Evolutionary conservation across 2,113 vertebrate genomes (phyloP), one percentile per base, ranked within the genome.

Genomic region (Paraplagusia blochii): DNA sequence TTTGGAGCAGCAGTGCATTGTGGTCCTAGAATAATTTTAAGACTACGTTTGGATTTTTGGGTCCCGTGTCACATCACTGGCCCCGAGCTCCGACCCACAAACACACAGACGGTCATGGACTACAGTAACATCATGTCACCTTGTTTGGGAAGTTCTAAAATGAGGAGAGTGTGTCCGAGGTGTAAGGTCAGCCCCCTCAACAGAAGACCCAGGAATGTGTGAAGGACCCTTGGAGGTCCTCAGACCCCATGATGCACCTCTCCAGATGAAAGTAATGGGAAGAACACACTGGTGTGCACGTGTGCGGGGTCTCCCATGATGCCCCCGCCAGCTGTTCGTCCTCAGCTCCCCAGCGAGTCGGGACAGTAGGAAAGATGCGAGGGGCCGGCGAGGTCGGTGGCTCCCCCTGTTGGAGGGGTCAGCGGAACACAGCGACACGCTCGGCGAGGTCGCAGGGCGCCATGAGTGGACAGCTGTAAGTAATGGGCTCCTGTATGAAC

Each of bases 261-360:
- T 33, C 15, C 29, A 50, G 14, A 10, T 40, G 5, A 40, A 11
- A 40, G 13, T 13, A 40, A 1, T 4, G 38, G 13, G 38, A 13
- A 40, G 11, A 40, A 4, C 13, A 29, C 22, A 12, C 36, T 39
- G 43, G 36, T 49, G 18, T 53, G 18, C 50, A 46, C 10, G 44
- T 19, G 46, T 14, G 22, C 33, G 43, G 60, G 69, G 84, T 74
- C 65, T 77, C 68, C 68, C 62, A 54, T 34, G 55, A 74, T 79
- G 79, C 82, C 76, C 81, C 80, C 17, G 65, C 74, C 88, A 90
- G 87, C 83, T 90, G 87, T 72, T 82, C 14, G 12, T 64, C 69
- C 74, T 60, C 58, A 0, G 44, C 44, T 39, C 47, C 65, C 79
- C 44, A 13, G 48, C 49, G 56, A 29, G n/a, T 1, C 38, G 33